Conservation (phyloP, 2,113 vertebrate genomes). For the Copsychus sechellarum region DNA sequence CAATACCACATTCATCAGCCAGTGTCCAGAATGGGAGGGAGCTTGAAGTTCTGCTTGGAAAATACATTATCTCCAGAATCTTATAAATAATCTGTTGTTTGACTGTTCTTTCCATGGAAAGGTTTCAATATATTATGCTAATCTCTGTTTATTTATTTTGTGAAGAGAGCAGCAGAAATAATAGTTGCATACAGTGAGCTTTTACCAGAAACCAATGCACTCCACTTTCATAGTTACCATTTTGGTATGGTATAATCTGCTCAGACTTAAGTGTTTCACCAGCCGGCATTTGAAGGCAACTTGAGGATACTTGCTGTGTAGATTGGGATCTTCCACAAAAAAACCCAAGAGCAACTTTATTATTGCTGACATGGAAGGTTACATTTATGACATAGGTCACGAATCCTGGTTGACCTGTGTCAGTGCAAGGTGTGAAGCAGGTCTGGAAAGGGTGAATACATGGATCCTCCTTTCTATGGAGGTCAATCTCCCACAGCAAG, state of each 20-base stretch:
- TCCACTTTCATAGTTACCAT: background rate
- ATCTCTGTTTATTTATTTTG: background rate
- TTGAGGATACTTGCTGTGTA: background rate
- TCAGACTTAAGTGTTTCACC: background rate
- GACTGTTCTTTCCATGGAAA: background rate
- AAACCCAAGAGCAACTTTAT: background rate
- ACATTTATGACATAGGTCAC: background rate
- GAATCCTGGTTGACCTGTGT: background rate
- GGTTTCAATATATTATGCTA: background rate
- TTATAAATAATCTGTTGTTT: background rate
- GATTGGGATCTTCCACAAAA: background rate
- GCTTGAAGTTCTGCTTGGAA: background rate
- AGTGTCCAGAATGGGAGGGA: background rate
- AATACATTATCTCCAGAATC: background rate
- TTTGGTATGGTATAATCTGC: background rate
- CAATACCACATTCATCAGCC: background rate
- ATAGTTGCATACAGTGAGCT: background rate
- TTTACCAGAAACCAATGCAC: background rate
- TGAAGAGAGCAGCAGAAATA: background rate
- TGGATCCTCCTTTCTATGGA: background rate
- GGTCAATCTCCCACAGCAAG: background rate
- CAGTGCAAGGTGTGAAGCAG: background rate
- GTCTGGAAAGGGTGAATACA: background rate
- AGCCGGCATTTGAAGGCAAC: background rate
- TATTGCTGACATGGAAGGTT: background rate